Evolutionary conservation across 2,797 vertebrate species (phyloP).

Genomic region (Spinibarbus caldwelli): DNA sequence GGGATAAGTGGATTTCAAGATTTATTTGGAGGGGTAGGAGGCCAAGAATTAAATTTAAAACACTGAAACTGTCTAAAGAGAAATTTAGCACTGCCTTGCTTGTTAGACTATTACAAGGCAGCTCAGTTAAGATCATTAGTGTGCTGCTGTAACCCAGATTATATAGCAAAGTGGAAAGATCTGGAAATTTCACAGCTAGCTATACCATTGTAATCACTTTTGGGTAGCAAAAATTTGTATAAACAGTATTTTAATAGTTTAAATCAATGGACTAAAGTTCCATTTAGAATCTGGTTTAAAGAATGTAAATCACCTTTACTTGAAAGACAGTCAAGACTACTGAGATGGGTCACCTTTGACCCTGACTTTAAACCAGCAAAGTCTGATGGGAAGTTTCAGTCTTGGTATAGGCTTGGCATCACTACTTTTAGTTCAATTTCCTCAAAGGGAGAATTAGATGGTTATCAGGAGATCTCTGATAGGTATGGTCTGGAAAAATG

Average conservation of each 20-base stretch:
- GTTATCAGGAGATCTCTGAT: neutral
- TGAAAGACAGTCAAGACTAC: too few species aligned
- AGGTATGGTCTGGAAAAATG: neutral
- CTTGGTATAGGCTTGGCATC: neutral
- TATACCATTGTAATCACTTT: too few species aligned
- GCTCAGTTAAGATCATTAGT: too few species aligned
- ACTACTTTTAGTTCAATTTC: too few species aligned
- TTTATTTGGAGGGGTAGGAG: neutral
- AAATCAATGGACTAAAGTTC: neutral
- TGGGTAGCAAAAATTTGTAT: too few species aligned
- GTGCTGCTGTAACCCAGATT: too few species aligned
- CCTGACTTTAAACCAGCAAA: too few species aligned
- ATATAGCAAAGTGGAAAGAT: too few species aligned
- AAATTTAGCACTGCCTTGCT: slow-evolving; percentile 1
- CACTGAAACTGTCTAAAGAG: neutral
- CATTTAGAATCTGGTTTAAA: neutral
- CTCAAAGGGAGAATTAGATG: neutral
- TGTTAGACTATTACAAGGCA: slow-evolving; percentile 6
- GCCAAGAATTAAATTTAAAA: neutral
- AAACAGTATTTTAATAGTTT: neutral
- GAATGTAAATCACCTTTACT: neutral
- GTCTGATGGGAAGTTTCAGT: too few species aligned
- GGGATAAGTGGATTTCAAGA: too few species aligned
- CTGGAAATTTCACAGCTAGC: too few species aligned
- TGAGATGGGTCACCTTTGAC: too few species aligned